A percentile compares a stretch with the other conserved stretches of the same genome.
Evolutionary conservation across 37 sponge, comb jelly and placozoan genomes (phyloP).

Genomic region (Eunapius fragilis): DNA sequence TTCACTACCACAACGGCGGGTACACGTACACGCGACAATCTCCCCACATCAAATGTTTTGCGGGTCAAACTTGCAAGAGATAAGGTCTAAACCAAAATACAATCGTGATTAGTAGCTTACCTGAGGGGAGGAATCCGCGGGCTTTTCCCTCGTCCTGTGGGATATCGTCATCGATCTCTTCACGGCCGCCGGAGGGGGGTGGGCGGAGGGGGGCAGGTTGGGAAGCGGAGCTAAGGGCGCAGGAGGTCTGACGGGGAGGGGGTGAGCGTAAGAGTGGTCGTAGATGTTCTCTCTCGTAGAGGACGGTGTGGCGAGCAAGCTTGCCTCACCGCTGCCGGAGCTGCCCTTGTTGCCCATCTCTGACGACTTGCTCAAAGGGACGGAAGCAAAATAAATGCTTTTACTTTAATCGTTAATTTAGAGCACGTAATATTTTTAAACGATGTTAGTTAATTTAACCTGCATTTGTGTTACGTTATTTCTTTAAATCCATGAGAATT

Average conservation of each 20-base stretch:
- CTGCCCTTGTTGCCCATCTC: constrained; percentile 26
- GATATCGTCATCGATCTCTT: background rate
- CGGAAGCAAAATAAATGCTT: background rate
- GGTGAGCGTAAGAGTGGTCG: constrained; percentile 25
- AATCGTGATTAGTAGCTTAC: background rate
- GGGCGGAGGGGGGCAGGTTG: background rate
- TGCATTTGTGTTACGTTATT: no score
- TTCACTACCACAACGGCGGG: no score
- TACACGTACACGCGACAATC: no score
- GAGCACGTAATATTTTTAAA: background rate
- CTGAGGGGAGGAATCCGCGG: background rate
- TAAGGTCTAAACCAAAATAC: no score
- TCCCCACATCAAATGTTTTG: no score
- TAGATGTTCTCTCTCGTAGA: constrained; percentile 46
- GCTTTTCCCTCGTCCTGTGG: background rate
- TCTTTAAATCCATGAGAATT: background rate
- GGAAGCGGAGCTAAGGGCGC: background rate
- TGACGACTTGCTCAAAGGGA: background rate
- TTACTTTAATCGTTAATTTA: background rate
- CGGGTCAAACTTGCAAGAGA: no score
- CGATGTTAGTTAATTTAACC: no score
- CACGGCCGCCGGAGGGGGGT: background rate
- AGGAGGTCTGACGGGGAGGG: background rate
- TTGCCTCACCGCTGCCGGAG: background rate
- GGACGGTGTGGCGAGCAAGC: background rate